Evolutionary conservation across 2,888 invertebrate species (phyloP), one percentile per base, ranked within the genome.

Genomic region (Drosophila falleni): DNA sequence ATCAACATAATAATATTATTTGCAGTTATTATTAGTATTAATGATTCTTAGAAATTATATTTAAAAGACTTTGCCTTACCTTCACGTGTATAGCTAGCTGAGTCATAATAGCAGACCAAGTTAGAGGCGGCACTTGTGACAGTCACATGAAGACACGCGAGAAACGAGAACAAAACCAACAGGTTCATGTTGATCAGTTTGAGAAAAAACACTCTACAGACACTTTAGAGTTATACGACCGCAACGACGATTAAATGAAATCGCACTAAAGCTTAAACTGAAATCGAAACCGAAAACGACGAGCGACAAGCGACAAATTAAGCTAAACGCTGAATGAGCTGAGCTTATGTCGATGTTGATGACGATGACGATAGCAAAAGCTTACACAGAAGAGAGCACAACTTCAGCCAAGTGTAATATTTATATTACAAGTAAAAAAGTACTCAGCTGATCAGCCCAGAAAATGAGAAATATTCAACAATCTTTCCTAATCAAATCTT

Each of bases 61-160:
- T 4, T 50, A 5, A 1, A 23, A n/a, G 35, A 19, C 35, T 15
- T 0, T 11, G 16, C 8, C 81, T 89, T 85, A 92, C 92, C 92
- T 90, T 91, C 91, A 26, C 92, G 90, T 26, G 88, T 87, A 54
- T 78, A 91, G 68, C 91, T 91, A 2, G 82, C 71, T 53, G 92
- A 91, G 78, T 92, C 91, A 69, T 92, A 92, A 35, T 87, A 90
- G 69, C 92, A 92, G n/a, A 92, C 78, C 51, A 92, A 67, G 67
- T 91, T 91, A 19, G 87, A 82, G 19, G 87, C 74, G 42, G 82
- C 78, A 68, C 80, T 80, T 29, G 71, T 73, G 50, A 64, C 53
- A 8, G 74, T 74, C 58, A 71, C 81, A 61, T 80, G 72, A 29
- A 81, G 70, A 31, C 81, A 78, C 56, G 80, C 77, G 46, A 75